These are phyloP conservation scores for Haliclystus octoradiatus DNA, from an alignment of 30 jellyfish, hydroid and myxozoan species.

Conservation along the genomic window DNA sequence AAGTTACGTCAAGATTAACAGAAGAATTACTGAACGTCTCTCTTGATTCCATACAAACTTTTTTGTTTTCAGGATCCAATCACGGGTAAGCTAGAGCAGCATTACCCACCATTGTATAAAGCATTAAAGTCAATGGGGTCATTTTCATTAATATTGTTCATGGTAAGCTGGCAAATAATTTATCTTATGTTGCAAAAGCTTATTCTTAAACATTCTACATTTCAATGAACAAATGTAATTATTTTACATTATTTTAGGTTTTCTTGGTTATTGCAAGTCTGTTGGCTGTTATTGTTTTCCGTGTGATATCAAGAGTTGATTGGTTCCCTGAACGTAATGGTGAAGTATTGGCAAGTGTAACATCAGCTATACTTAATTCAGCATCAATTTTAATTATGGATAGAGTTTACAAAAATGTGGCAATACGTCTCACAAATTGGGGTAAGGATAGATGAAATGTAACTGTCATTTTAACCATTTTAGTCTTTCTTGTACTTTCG, in stretches of 20 bases:
- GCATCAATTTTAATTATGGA: constrained; percentile 70
- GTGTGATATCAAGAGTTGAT: constrained; percentile 66
- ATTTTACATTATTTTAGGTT: constrained; percentile 22
- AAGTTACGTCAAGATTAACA: too few relatives aligned
- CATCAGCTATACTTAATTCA: constrained; percentile 71
- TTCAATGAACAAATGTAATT: too few relatives aligned
- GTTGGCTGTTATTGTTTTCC: constrained; percentile 49
- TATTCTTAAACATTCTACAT: too few relatives aligned
- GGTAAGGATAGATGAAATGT: too few relatives aligned
- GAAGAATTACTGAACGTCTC: too few relatives aligned
- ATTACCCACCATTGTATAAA: constrained; percentile 55
- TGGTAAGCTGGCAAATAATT: constrained; percentile 31
- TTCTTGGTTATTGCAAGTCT: constrained; percentile 58
- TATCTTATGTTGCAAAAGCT: not conserved
- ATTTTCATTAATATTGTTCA: constrained; percentile 39
- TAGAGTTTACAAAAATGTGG: constrained; percentile 38
- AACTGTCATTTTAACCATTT: too few relatives aligned
- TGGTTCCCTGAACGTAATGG: constrained; percentile 50
- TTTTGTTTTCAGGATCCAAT: constrained; percentile 43
- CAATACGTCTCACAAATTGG: constrained; percentile 73
- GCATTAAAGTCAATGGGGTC: constrained; percentile 74
- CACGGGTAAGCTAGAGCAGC: constrained; percentile 50
- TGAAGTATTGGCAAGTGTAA: constrained; percentile 31
- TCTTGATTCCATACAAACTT: too few relatives aligned
- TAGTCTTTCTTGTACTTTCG: too few relatives aligned